Evolutionary conservation across 1,140 invertebrate genomes (phyloP).

Genomic region (Rhagoletis pomonella): DNA sequence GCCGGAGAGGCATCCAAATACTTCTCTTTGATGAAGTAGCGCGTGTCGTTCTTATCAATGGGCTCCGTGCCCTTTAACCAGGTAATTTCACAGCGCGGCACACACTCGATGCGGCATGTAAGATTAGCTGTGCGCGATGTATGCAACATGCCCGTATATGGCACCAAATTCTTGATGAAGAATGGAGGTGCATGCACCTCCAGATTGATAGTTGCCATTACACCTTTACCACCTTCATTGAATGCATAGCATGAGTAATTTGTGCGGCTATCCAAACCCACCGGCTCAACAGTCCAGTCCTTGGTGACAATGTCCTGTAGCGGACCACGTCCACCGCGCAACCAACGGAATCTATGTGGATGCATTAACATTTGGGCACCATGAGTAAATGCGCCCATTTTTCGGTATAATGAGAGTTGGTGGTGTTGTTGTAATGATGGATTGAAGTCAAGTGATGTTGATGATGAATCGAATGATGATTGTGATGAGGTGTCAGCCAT

Average conservation of each 20-base stretch:
- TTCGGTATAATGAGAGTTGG: constrained; percentile 61
- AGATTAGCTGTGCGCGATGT: constrained; percentile 81
- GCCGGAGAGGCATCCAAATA: constrained; percentile 81
- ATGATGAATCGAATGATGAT: constrained; percentile 41
- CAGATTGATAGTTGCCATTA: constrained; percentile 82
- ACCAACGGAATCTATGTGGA: constrained; percentile 83
- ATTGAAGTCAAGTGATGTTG: constrained; percentile 1
- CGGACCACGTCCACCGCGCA: constrained; percentile 81
- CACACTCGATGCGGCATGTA: constrained; percentile 91
- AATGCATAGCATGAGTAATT: constrained; percentile 91
- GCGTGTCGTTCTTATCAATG: constrained; percentile 79
- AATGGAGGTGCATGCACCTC: constrained; percentile 90
- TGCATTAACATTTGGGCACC: constrained; percentile 67
- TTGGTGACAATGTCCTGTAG: constrained; percentile 83
- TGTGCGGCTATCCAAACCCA: constrained; percentile 86
- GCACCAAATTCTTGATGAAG: constrained; percentile 88
- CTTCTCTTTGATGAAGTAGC: constrained; percentile 82
- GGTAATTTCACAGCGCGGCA: constrained; percentile 86
- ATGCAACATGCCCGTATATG: constrained; percentile 86
- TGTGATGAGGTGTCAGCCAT: constrained; percentile 56
- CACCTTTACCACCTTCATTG: constrained; percentile 87
- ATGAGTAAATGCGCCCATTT: constrained; percentile 71
- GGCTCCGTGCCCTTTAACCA: constrained; percentile 86
- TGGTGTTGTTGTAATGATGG: constrained; percentile 22
- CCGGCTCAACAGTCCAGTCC: constrained; percentile 86